Percentiles rank a stretch among this genome's conserved stretches.
phyloP scores from a whole-genome alignment of 2,888 invertebrate genomes.

The Agonopterix alstromeriana region DNA sequence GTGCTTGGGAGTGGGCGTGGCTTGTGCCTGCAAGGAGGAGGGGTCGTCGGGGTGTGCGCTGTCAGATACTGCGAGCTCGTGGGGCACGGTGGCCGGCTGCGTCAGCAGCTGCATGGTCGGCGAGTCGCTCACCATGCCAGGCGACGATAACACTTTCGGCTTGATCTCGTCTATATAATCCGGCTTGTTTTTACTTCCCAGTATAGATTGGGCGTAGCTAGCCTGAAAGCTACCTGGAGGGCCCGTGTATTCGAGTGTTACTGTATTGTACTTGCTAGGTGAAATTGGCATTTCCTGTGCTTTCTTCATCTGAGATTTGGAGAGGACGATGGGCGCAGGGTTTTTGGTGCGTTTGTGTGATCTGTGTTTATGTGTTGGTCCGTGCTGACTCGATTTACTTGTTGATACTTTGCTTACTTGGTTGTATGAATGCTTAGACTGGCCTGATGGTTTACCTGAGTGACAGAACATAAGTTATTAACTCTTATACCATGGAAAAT shows the following conservation, averaged over 20 bases:
- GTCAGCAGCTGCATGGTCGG: constrained; percentile 59
- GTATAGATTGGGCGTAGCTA: constrained; percentile 61
- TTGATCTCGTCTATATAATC: constrained; percentile 55
- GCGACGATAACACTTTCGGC: constrained; percentile 44
- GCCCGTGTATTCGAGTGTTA: constrained; percentile 47
- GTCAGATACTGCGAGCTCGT: constrained; percentile 46
- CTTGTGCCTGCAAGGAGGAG: constrained; percentile 41
- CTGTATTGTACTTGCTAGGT: constrained; percentile 44
- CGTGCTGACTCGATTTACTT: constrained; percentile 63
- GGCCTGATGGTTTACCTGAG: constrained; percentile 65
- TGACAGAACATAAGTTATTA: too few relatives aligned
- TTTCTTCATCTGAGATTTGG: constrained; percentile 48
- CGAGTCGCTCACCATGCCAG: constrained; percentile 51
- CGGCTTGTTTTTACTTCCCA: constrained; percentile 49
- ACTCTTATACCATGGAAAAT: too few relatives aligned
- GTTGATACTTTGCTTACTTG: constrained; percentile 74
- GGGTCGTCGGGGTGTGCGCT: constrained; percentile 48
- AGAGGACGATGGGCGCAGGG: constrained; percentile 15
- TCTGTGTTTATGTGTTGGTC: constrained; percentile 43
- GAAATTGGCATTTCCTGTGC: constrained; percentile 41
- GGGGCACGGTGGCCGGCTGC: constrained; percentile 53
- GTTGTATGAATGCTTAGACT: constrained; percentile 71
- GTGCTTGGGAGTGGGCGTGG: constrained; percentile 40
- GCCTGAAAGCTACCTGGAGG: constrained; percentile 67
- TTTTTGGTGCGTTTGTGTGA: constrained; percentile 36